Evolutionary conservation across 2,797 vertebrate genomes (phyloP).

Genomic region (Xerus rutilus): DNA sequence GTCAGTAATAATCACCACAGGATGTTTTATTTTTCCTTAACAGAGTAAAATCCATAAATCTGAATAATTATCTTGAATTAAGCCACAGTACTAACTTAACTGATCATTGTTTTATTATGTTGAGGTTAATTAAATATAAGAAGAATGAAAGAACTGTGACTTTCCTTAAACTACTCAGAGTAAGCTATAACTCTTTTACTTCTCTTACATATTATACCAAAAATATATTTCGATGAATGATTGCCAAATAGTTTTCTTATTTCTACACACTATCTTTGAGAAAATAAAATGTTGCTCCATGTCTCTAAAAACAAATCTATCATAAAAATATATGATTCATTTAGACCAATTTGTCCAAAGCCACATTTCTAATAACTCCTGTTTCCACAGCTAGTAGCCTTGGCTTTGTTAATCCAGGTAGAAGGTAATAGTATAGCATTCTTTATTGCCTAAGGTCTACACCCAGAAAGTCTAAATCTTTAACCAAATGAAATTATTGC

Average conservation of each 20-base stretch:
- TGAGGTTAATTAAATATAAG: not conserved
- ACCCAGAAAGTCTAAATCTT: not conserved
- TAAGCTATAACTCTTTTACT: not conserved
- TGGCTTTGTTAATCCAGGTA: not conserved
- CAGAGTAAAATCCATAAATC: not conserved
- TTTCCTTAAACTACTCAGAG: not conserved
- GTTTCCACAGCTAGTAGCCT: not conserved
- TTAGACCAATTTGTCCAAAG: not conserved
- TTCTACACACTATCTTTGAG: not conserved
- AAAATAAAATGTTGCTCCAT: constrained; percentile 4
- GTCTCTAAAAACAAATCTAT: not conserved
- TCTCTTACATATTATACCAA: not conserved
- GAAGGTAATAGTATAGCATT: not conserved
- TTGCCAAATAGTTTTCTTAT: not conserved
- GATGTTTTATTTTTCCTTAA: not conserved
- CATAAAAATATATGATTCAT: not conserved
- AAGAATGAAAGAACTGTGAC: not conserved
- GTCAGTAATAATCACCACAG: not conserved
- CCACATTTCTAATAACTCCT: not conserved
- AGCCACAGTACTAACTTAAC: not conserved
- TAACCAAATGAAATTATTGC: constrained; percentile 17
- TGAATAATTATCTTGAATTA: not conserved
- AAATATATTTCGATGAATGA: not conserved
- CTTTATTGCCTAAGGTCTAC: not conserved
- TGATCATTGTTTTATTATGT: constrained; percentile 1